Base-by-base conservation (phyloP, 2,888 invertebrate genomes). In the Schrankia costaestrigalis region DNA sequence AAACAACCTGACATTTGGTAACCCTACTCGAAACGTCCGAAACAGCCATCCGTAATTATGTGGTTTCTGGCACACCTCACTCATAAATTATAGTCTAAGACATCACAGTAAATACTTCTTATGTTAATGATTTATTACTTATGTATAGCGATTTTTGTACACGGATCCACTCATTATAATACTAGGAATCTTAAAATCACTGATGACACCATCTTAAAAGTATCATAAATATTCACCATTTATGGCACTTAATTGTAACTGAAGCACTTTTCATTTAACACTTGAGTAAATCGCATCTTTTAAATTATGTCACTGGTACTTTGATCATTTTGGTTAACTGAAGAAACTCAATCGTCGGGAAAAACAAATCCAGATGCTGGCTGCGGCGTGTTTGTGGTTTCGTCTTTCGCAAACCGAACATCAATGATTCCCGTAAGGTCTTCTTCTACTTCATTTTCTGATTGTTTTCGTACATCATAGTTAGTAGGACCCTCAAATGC, bases 401-500 rank as follows among this genome's bases (percentile, higher is more conserved):
- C 13, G 1, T 54, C 49, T 1, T 69, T 57, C 6, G 12, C 19
- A 21, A 47, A 50, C 23, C 67, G 60, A 1, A 46, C 39, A 14
- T 68, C 50, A 2, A 52, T 40, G 32, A 62, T 36, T 1, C 54
- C 51, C 12, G 61, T 57, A 34, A 63, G 18, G 6, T 11, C 60
- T 6, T 61, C 59, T 0, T 56, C 54, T 2, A 69, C 56, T 27
- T 68, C 59, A 17, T 65, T 66, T 9, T 54, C 46, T 0, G 43
- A 42, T 11, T 28, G 2, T 26, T 41, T 39, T 13, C 50, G 31
- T 9, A 21, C 37, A 0, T 71, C 60, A 9, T 58, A 67, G 42
- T 79, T 81, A 0, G 79, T 81, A 0, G 76, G 78, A 1, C 67
- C 81, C 0, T 70, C 68, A 24, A 80, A 81, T 0, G 71, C 76